These are phyloP conservation scores for Capitulum mitella DNA, from an alignment of 2,888 invertebrate genomes.

Conservation along the genomic window DNA sequence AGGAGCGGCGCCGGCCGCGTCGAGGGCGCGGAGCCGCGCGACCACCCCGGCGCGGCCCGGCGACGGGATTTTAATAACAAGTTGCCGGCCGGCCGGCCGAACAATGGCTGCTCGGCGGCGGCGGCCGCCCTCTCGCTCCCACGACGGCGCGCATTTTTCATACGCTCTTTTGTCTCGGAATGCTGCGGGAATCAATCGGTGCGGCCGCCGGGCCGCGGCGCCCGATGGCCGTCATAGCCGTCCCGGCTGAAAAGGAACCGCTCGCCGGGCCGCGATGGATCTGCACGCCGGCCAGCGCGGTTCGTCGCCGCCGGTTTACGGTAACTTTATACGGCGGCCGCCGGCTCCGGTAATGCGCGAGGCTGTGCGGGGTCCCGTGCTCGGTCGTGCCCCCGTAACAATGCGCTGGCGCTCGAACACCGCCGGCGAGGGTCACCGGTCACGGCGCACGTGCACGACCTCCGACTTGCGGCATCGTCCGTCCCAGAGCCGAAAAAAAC, in stretches of 20 bases:
- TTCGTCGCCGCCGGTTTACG: not conserved
- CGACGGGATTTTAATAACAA: conserved; percentile 19
- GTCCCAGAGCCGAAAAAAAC: not conserved
- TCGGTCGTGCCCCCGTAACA: not conserved
- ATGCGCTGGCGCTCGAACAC: not conserved
- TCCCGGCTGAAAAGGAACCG: not conserved
- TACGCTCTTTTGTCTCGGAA: not conserved
- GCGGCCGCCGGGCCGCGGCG: not conserved
- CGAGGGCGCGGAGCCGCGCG: not conserved
- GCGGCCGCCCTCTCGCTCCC: not conserved
- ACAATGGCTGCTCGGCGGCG: not conserved
- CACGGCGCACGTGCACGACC: conserved; percentile 9
- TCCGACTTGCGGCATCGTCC: not conserved
- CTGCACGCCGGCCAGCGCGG: not conserved
- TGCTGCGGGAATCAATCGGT: not conserved
- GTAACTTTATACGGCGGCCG: not conserved
- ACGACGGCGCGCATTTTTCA: conserved; percentile 11
- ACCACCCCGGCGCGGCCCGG: not conserved
- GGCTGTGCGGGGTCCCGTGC: not conserved
- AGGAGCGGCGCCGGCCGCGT: not conserved
- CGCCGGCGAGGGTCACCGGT: not conserved
- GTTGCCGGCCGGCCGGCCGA: not conserved
- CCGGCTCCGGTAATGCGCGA: not conserved
- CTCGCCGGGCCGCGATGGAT: not conserved
- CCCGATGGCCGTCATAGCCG: not conserved